These are phyloP conservation scores for Phalacrocorax aristotelis DNA, from an alignment of 2,113 vertebrate species.

Conservation along the genomic window DNA sequence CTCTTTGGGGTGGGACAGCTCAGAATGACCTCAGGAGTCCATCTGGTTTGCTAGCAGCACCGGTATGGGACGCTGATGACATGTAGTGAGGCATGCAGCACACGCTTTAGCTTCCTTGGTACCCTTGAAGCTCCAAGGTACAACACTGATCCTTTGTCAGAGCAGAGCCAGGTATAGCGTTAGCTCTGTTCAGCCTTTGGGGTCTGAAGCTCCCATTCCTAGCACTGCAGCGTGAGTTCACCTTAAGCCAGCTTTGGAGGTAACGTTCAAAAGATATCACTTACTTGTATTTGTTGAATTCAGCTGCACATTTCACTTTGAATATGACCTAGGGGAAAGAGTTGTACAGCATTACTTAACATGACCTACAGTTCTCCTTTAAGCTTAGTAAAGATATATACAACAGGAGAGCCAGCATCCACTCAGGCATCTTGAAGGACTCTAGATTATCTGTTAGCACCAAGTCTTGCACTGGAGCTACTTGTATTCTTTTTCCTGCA, in stretches of 20 bases:
- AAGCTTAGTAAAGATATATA: background rate
- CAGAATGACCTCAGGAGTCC: background rate
- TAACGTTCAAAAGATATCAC: background rate
- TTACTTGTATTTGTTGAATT: conserved; percentile 98
- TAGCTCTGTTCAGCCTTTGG: background rate
- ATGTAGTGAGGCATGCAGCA: background rate
- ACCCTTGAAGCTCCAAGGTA: background rate
- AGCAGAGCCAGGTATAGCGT: background rate
- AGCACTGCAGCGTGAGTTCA: accelerated
- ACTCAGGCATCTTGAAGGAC: background rate
- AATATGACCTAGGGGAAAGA: conserved; percentile 85
- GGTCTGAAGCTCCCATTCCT: background rate
- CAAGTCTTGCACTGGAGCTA: background rate
- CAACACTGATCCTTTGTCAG: background rate
- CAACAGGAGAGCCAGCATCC: background rate
- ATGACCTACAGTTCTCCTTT: background rate
- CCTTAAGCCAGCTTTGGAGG: background rate
- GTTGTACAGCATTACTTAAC: conserved; percentile 21
- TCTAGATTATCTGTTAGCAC: background rate
- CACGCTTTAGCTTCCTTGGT: background rate
- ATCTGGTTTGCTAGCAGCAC: background rate
- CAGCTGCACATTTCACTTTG: conserved; percentile 95
- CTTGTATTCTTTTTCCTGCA: background rate
- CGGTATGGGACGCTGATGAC: background rate
- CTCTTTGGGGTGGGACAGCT: background rate